Base-by-base conservation (phyloP, 64 coral and sea anemone genomes). In the Montipora capricornis region DNA sequence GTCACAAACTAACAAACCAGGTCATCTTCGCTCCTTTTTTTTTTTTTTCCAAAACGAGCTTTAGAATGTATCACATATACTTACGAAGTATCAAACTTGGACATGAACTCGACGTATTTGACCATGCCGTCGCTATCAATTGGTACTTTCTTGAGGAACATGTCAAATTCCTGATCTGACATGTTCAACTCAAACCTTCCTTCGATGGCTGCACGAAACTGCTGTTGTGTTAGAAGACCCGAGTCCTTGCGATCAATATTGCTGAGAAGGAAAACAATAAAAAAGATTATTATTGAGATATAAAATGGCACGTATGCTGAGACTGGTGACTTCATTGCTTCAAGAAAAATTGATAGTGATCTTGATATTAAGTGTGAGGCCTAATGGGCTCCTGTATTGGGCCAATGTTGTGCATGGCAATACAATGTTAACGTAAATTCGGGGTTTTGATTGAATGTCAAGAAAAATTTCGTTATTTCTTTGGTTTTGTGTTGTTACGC, bases 11-110 rank as follows among this genome's bases (percentile, higher is more conserved):
- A 37, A 37, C 37, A 37, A 37, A 37, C 1, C 37, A 37, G 37
- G 37, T 37, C 37, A 37, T 37, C 53, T 57, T 57, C 6, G 53
- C 11, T 57, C 53, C 53, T 4, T 4, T 11, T 57, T 57, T 8
- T 57, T 57, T 11, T 6, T 8, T 57, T 57, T 11, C 0, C 53
- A 6, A 57, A 57, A 57, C 53, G 53, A 57, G 53, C 53, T 57
- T 37, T 8, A 8, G 5, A 10, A 37, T 17, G 13, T 13, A 20
- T 70, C 55, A 68, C 22, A 20, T 9, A 10, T 64, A 90, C 98
- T 99, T 80, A 99, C 98, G 77, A 96, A 16, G 98, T 96, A 46
- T 99, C 98, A 96, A 96, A 99, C 68, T 94, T 96, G 14, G 98
- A 96, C 98, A 99, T 99, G 61, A 99, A 99, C 11, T 96, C 89